Base-by-base conservation (phyloP, 2,113 vertebrate genomes). In the Penelope pileata region DNA sequence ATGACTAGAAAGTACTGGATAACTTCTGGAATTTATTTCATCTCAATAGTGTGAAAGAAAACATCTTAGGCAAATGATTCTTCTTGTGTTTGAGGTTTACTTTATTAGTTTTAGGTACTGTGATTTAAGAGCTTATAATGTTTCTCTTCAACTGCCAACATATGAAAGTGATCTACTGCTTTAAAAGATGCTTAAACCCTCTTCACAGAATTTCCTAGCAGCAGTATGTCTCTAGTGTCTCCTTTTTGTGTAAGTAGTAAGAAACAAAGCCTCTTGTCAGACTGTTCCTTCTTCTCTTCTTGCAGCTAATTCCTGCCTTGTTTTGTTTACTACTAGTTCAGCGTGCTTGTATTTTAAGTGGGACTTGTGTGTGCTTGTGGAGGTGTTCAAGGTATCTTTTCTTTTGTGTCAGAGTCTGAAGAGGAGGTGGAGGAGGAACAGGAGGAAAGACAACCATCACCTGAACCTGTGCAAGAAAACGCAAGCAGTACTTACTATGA, bases 351-450 rank as follows among this genome's bases (percentile, higher is more conserved):
- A 53, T 60, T 79, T 72, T 56, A 51, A 82, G 53, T 47, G 40
- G 0, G 1, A 26, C 36, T 78, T 9, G 0, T 68, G 32, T 53
- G 17, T 1, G 0, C 48, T 47, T 43, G 27, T 7, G 29, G 59
- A 76, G 10, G 24, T 67, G 17, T 8, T 50, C 32, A 68, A 70
- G 67, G 43, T 60, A 22, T 88, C 70, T 23, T 94, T 10, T 96
- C 26, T 90, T 93, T 69, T 82, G 12, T 79, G 18, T 92, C 91
- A 99, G 99, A 99, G 94, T 99, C 99, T 45, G 99, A 99, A 94
- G 99, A 99, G 93, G 99, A 99, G 94, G 99, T 99, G 73, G 99
- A 99, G 95, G 99, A 99, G 89, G 99, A 99, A 74, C 97, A 97
- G 88, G 99, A 99, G 96, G 99, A 99, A 97, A 98, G 98, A 62